These are phyloP conservation scores for Papilio xuthus DNA, from an alignment of 1,140 invertebrate genomes.

Conservation along the genomic window DNA sequence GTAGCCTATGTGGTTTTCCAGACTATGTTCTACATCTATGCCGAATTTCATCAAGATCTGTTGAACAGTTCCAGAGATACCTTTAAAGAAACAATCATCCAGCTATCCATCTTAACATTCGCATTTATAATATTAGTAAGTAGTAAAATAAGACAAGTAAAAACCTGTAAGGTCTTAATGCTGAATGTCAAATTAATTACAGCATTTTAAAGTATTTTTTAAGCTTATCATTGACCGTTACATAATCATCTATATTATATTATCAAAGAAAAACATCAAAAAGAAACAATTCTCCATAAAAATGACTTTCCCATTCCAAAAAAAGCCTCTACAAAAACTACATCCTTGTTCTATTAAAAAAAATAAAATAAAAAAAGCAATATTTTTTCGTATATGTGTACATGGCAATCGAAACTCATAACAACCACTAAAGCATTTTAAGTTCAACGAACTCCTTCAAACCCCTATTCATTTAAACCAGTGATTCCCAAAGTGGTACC, in stretches of 20 bases:
- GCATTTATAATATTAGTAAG: no score
- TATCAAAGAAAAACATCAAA: constrained; percentile 4
- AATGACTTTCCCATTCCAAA: neutral
- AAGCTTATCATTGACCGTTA: neutral
- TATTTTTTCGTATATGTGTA: neutral
- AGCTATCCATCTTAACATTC: no score
- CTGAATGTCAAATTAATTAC: neutral
- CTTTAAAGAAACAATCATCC: no score
- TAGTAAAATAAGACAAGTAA: no score
- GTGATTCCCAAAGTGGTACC: neutral
- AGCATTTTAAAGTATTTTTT: neutral
- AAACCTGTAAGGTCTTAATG: no score
- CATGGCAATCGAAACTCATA: neutral
- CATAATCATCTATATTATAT: no score
- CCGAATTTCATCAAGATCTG: no score
- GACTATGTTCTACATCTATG: no score
- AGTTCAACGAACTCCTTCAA: constrained; percentile 9
- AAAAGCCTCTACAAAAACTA: neutral
- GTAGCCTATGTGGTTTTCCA: no score
- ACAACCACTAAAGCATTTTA: neutral
- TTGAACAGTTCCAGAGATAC: no score
- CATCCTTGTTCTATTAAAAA: neutral
- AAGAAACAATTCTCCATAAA: neutral
- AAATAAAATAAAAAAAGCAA: neutral
- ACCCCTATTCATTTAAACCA: neutral